These are phyloP conservation scores for Chloroceryle inda DNA, from an alignment of 2,797 vertebrate genomes.

Conservation along the genomic window DNA sequence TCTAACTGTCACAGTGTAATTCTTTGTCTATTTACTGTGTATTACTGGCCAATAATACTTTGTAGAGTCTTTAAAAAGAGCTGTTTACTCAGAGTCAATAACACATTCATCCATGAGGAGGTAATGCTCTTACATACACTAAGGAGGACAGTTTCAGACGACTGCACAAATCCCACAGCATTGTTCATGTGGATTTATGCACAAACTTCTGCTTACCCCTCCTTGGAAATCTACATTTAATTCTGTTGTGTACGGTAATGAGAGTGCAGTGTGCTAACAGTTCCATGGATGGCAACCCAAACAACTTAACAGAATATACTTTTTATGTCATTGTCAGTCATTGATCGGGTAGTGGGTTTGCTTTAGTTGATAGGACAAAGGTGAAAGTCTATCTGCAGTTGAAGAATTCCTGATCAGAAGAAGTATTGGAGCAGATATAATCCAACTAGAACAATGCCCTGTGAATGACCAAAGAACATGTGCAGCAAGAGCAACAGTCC, in stretches of 20 bases:
- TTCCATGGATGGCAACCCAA: neutral
- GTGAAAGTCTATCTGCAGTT: neutral
- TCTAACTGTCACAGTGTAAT: slow-evolving; percentile 39
- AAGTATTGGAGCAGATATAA: neutral
- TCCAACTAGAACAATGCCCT: neutral
- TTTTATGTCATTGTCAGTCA: neutral
- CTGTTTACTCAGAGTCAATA: slow-evolving; percentile 71
- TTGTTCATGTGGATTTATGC: slow-evolving; percentile 12
- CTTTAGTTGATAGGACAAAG: neutral
- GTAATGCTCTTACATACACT: slow-evolving; percentile 41
- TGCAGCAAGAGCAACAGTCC: neutral
- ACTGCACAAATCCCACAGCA: slow-evolving; percentile 41
- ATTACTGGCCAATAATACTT: slow-evolving; percentile 43
- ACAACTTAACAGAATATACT: neutral
- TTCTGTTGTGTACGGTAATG: neutral
- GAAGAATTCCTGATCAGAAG: neutral
- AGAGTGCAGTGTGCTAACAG: neutral
- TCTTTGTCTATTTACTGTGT: slow-evolving; percentile 44
- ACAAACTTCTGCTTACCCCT: neutral
- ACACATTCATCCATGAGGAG: slow-evolving; percentile 37
- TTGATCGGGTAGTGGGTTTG: neutral
- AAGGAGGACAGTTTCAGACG: slow-evolving; percentile 15
- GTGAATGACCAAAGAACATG: neutral
- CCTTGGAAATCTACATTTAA: slow-evolving; percentile 39
- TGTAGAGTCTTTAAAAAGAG: slow-evolving; percentile 38